Evolutionary conservation across 2,888 invertebrate genomes (phyloP).

Genomic region (Dione juno): DNA sequence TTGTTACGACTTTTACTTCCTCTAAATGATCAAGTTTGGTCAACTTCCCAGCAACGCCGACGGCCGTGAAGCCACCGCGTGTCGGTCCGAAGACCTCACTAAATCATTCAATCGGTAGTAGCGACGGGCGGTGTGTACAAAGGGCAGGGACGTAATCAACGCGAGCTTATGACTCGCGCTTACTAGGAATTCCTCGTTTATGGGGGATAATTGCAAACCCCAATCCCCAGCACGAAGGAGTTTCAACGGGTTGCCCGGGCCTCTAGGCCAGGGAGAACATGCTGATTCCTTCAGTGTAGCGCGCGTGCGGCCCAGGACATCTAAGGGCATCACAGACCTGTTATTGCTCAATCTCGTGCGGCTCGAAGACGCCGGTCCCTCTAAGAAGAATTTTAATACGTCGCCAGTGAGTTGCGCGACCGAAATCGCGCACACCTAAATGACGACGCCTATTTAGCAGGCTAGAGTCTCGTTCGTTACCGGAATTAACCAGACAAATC

Average conservation of each 20-base stretch:
- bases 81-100: conserved; percentile 84
- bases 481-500: conserved; percentile 90
- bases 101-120: conserved; percentile 87
- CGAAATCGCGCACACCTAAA: conserved; percentile 52
- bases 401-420: conserved; percentile 54
- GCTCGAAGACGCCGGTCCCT: conserved; percentile 85
- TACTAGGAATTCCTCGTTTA: conserved; percentile 79
- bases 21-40: conserved; percentile 75
- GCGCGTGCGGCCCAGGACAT: conserved; percentile 82
- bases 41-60: conserved; percentile 81
- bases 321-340: conserved; percentile 87
- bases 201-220: conserved; percentile 64
- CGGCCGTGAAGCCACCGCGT: conserved; percentile 68
- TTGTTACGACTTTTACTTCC: conserved; percentile 85
- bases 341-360: conserved; percentile 84
- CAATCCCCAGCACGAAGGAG: conserved; percentile 87
- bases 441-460: conserved; percentile 79
- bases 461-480: conserved; percentile 88
- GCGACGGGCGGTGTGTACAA: conserved; percentile 89
- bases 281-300: conserved; percentile 82
- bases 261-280: conserved; percentile 83
- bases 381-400: conserved; percentile 77
- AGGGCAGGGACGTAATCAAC: conserved; percentile 86
- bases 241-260: conserved; percentile 87
- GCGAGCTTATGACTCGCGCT: conserved; percentile 87